Percentiles rank a stretch among this genome's conserved stretches.
Evolutionary conservation across 2,797 vertebrate genomes (phyloP).

Genomic region (Xiphophorus birchmanni): DNA sequence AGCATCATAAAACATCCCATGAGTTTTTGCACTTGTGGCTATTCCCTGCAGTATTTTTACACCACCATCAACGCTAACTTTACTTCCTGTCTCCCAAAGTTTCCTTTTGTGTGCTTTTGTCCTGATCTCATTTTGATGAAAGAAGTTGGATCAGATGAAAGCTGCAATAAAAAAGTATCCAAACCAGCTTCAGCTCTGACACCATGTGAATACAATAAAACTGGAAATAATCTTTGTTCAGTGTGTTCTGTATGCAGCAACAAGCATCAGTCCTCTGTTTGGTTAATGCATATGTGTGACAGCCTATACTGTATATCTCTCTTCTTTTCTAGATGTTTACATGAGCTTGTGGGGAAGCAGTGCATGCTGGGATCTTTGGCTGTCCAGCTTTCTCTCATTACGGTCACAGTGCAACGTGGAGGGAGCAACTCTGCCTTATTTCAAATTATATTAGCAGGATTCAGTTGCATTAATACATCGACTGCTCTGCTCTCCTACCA

Average conservation of each 20-base stretch:
- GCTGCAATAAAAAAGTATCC: conserved; percentile 19
- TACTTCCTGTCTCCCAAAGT: conserved; percentile 17
- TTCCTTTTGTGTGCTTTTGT: conserved; percentile 26
- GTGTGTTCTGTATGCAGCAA: conserved; percentile 44
- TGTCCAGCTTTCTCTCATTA: conserved; percentile 35
- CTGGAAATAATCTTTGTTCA: conserved; percentile 44
- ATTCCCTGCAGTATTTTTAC: not conserved
- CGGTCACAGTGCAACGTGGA: conserved; percentile 1
- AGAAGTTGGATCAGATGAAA: conserved; percentile 54
- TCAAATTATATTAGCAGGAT: conserved; percentile 16
- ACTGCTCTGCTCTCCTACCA: not conserved
- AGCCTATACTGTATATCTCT: conserved; percentile 26
- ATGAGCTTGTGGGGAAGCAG: conserved; percentile 42
- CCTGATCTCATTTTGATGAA: conserved; percentile 47
- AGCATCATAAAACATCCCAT: not conserved
- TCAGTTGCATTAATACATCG: conserved; percentile 7
- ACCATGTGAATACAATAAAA: conserved; percentile 46
- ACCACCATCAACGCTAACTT: not conserved
- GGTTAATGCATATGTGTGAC: conserved; percentile 48
- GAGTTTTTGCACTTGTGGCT: not conserved
- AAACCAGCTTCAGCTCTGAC: conserved; percentile 39
- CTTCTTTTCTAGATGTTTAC: conserved; percentile 45
- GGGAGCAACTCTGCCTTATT: conserved; percentile 1
- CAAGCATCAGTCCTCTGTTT: conserved; percentile 36
- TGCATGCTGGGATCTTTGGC: conserved; percentile 20